Evolutionary conservation across 2,113 vertebrate genomes (phyloP).

Genomic region (Muscicapa adusta): DNA sequence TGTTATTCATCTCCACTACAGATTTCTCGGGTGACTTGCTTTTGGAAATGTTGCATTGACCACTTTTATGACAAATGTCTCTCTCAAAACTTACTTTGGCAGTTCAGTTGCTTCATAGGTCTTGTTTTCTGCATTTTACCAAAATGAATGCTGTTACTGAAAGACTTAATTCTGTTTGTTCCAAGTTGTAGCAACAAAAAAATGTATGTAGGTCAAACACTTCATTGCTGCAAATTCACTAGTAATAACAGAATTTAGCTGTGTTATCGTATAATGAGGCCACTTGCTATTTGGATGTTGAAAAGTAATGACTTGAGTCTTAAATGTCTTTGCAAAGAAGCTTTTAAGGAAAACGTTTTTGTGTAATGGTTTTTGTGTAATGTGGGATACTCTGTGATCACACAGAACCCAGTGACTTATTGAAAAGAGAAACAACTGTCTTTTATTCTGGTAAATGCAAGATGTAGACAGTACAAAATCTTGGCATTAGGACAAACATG

Average conservation of each 20-base stretch:
- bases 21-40: background rate
- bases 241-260: background rate
- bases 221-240: slow-evolving; percentile 7
- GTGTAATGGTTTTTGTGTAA: too few species aligned
- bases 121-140: background rate
- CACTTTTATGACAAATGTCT: background rate
- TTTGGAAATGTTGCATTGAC: background rate
- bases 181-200: background rate
- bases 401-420: background rate
- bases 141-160: background rate
- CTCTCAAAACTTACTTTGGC: background rate
- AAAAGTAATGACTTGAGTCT: background rate
- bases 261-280: background rate
- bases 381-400: background rate
- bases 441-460: background rate
- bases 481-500: background rate
- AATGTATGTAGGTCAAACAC: slow-evolving; percentile 27
- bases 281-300: background rate
- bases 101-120: background rate
- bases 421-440: background rate
- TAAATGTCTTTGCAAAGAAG: background rate
- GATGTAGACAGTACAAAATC: background rate
- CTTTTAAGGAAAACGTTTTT: background rate
- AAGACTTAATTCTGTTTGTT: background rate
- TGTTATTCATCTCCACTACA: background rate